Evolutionary conservation across 1,140 invertebrate genomes (phyloP), one percentile per base, ranked within the genome.

Genomic region (Heliconius himera): DNA sequence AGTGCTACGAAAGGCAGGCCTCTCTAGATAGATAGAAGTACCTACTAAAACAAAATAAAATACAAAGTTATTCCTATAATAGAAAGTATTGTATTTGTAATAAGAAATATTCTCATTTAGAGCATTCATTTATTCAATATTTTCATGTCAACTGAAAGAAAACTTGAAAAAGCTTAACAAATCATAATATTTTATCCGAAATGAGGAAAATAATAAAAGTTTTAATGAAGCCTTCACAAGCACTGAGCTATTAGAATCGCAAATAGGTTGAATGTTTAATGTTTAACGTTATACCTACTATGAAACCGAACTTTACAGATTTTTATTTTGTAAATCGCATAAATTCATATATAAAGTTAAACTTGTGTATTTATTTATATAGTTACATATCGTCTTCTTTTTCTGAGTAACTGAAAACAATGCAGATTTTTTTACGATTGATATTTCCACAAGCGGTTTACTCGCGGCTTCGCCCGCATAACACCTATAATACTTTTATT

Each of bases 181-280:
- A 70, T 70, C 29, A 29, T 70, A 70, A 70, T 20, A 70, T 36
- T 33, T 29, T 70, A 70, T 70, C 26, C 70, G 70, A 70, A 70
- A 36, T 70, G 70, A 70, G 33, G 33, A 36, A 70, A 70, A 70
- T 70, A 70, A 70, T 70, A 70, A 36, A 70, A 72, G 70, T 41
- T 72, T 72, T 72, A 72, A 72, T 72, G 70, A 72, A 72, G 70
- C 33, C 33, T 38, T 71, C 70, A 71, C 70, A 71, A 71, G 33
- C 20, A 72, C 70, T 20, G 20, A 38, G 70, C 60, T 29, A 66
- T 72, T 72, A 72, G 36, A 72, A 72, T 38, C n/a, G 36, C 36
- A 72, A 72, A 72, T n/a, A 71, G 20, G 33, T 72, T 72, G 33
- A 72, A 72, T 38, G 36, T 20, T 71, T 71, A 71, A 71, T 71